Evolutionary conservation across 2,797 vertebrate species (phyloP), one percentile per base, ranked within the genome.

Genomic region (Anolis apletophallus): DNA sequence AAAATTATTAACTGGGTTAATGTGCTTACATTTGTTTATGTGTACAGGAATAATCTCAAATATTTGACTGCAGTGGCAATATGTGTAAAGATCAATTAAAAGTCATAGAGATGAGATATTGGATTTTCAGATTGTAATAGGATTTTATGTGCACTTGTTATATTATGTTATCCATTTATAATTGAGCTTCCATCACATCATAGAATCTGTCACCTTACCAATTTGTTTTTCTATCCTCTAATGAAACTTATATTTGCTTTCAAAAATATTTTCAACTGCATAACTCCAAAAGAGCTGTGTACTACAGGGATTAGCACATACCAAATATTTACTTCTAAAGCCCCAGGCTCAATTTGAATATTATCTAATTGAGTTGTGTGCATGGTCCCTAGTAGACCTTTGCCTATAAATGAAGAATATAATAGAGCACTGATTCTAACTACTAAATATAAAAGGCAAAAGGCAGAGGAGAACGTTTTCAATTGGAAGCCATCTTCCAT

Each of bases 31-130:
- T 96, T 97, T 97, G 95, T 97, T 96, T 97, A 94, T 91, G 92
- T 95, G 95, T 97, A 95, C 92, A 92, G 85, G 95, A 97, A 96
- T 95, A 34, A 95, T 95, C 93, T 95, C 93, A 95, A 93, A 94
- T 96, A 96, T 96, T 96, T 96, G 95, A 94, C 95, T 97, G 95
- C 92, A 93, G 94, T 95, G 95, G 96, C 95, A 96, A 96, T 96
- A 96, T 93, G 95, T 96, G 95, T 96, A 97, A 95, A 96, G 96
- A 97, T 97, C 96, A 97, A 97, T 97, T 97, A 97, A 96, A 97
- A 97, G 95, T 96, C 96, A 96, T 95, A 96, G 94, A 96, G 95
- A 97, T 96, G 96, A 96, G 95, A 96, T 97, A 97, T 96, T 97
- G 95, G 95, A 96, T 97, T 96, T 96, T 94, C 91, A 95, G 93